Base-by-base conservation (phyloP, 2,797 vertebrate genomes). In the Rhynchonycteris naso region DNA sequence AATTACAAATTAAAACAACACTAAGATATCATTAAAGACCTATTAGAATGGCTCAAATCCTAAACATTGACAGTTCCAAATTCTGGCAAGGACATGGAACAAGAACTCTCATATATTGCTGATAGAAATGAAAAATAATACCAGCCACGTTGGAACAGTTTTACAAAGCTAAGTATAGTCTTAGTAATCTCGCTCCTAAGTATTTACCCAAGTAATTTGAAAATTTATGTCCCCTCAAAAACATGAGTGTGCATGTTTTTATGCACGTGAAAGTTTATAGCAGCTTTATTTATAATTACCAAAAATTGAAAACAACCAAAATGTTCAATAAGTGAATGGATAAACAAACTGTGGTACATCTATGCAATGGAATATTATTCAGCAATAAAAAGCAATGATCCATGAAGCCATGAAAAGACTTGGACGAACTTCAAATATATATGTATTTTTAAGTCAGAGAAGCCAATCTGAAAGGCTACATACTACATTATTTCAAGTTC, bases 131-230 rank as follows among this genome's bases (percentile, higher is more conserved):
- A 38, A 85, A 38, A 78, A 66, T 63, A n/a, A 22, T 6, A 24
- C 19, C 19, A 7, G 12, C 11, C 71, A 22, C 22, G 30, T 24
- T 33, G 26, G 26, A 59, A 79, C n/a, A 56, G 69, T 63, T 86
- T 88, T 80, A 43, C 5, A 38, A 65, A 75, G 30, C 56, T 59
- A 81, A 59, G 21, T 18, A 54, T 10, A 69, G 52, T 66, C 76
- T 59, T 58, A 56, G 66, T 16, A 38, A n/a, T n/a, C 7, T 16
- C 56, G 69, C 38, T n/a, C 38, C 26, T 6, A 66, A 54, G 4
- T 69, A 63, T 68, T 89, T 91, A 71, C 16, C 33, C 86, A 95
- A 81, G 65, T 50, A 56, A 90, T 33, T 15, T 56, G 47, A 74
- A 82, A 91, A 82, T 11, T 43, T 82, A 52, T 12, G 14, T 93